Percentiles rank a stretch among this genome's conserved stretches.
These are phyloP conservation scores for Actenoides hombroni DNA, from an alignment of 2,113 vertebrate genomes.

Conservation along the genomic window DNA sequence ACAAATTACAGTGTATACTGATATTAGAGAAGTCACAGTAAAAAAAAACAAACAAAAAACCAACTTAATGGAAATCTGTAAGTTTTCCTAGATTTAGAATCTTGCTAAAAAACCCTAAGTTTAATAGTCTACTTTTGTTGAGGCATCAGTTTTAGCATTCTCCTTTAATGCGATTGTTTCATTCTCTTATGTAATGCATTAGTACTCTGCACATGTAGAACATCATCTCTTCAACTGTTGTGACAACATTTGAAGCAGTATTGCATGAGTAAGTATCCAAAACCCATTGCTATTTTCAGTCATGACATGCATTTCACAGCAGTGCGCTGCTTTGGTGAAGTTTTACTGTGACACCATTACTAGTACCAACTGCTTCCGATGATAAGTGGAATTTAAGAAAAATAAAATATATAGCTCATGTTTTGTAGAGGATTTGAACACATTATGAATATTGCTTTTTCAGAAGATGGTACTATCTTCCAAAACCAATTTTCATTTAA, in stretches of 20 bases:
- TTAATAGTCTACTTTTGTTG: not conserved
- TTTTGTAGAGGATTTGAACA: not conserved
- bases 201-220: not conserved
- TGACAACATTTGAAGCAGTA: not conserved
- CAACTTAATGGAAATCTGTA: not conserved
- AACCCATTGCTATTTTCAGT: not conserved
- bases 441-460: not conserved
- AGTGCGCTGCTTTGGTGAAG: not conserved
- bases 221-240: not conserved
- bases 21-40: not conserved
- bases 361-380: not conserved
- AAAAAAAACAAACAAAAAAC: not conserved
- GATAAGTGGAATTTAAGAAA: not conserved
- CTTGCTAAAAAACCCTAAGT: not conserved
- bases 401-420: not conserved
- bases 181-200: not conserved
- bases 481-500: not conserved
- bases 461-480: not conserved
- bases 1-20: not conserved
- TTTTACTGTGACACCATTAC: not conserved
- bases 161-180: not conserved
- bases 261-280: not conserved
- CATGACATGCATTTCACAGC: not conserved
- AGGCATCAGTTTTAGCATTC: not conserved
- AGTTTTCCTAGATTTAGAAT: not conserved